Percentiles rank a stretch among this genome's conserved stretches.
Evolutionary conservation across 2,888 invertebrate genomes (phyloP).

Genomic region (Hirtodrosophila alboralis): DNA sequence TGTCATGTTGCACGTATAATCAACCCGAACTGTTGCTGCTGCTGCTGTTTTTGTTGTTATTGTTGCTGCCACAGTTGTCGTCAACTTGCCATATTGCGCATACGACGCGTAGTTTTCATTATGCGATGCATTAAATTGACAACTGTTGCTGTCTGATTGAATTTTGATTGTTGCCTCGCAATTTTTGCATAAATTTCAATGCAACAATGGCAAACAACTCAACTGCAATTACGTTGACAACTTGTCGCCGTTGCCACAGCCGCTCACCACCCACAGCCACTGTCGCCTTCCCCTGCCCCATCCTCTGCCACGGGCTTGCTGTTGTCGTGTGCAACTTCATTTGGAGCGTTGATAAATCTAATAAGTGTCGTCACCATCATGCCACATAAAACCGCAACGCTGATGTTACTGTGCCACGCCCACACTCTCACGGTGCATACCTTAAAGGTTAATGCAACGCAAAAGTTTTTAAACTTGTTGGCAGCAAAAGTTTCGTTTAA

Average conservation of each 20-base stretch:
- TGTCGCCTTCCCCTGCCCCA: not conserved
- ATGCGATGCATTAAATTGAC: conserved; percentile 54
- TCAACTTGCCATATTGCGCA: conserved; percentile 48
- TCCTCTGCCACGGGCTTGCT: not conserved
- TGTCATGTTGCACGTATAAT: conserved; percentile 40
- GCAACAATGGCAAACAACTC: conserved; percentile 46
- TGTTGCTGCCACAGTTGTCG: conserved; percentile 7
- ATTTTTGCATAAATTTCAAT: conserved; percentile 57
- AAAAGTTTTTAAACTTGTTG: conserved; percentile 61
- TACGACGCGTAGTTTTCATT: conserved; percentile 43
- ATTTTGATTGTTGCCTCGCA: conserved; percentile 64
- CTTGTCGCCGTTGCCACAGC: conserved; percentile 15
- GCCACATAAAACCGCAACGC: conserved; percentile 57
- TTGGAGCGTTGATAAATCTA: conserved; percentile 72
- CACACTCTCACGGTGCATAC: conserved; percentile 19
- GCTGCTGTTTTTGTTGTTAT: not conserved
- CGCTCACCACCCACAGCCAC: too few species aligned
- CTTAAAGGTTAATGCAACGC: conserved; percentile 64
- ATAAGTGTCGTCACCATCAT: conserved; percentile 68
- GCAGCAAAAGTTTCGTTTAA: conserved; percentile 64
- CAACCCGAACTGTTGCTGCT: conserved; percentile 9
- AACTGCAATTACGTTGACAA: conserved; percentile 48
- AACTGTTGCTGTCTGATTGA: conserved; percentile 77
- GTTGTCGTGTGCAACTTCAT: conserved; percentile 60
- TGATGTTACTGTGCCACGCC: conserved; percentile 25